Evolutionary conservation across 2,113 vertebrate species (phyloP), one percentile per base, ranked within the genome.

Genomic region (Hucho hucho): DNA sequence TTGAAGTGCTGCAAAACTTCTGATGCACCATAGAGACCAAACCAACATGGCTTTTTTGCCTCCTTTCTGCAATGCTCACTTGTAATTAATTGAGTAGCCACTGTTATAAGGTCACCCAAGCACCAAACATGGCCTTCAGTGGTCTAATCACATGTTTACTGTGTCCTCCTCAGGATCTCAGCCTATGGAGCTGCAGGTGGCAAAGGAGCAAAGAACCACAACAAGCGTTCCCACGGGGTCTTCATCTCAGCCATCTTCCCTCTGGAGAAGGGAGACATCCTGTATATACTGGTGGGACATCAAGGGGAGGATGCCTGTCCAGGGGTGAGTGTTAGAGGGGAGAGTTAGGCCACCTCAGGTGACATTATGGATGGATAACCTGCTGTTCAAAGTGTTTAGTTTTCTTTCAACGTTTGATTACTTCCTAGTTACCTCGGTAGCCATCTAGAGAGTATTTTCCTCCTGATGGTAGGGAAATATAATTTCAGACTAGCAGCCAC

Each of bases 281-380:
- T 97, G 53, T 95, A 97, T 84, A 95, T 96, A 79, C 88, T 96
- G 79, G 94, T 95, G 78, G 95, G 95, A n/a, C 96, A 96, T 80
- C 96, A 95, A 87, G 95, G 95, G 70, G 95, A 96, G 76, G 96
- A 97, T 65, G 95, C 96, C 25, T 95, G 96, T 68, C 95, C 96
- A 0, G 94, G 95, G 91, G 96, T 95, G 80, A 95, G 94, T 83
- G 37, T 43, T 43, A 59, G 26, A 65, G 46, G n/a, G 46, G 7
- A 64, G 63, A 4, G 63, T 12, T 2, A 76, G 4, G 68, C 68
- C 37, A 46, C 22, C 59, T n/a, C 56, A 1, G 16, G 24, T 11
- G 59, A 53, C 12, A 25, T 25, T 25, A 3, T 63, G 20, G 59
- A 6, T 63, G 24, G n/a, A 63, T 63, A 11, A 63, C 49, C 49